These are phyloP conservation scores for Monarcha castaneiventris DNA, from an alignment of 2,113 vertebrate species.

Conservation along the genomic window DNA sequence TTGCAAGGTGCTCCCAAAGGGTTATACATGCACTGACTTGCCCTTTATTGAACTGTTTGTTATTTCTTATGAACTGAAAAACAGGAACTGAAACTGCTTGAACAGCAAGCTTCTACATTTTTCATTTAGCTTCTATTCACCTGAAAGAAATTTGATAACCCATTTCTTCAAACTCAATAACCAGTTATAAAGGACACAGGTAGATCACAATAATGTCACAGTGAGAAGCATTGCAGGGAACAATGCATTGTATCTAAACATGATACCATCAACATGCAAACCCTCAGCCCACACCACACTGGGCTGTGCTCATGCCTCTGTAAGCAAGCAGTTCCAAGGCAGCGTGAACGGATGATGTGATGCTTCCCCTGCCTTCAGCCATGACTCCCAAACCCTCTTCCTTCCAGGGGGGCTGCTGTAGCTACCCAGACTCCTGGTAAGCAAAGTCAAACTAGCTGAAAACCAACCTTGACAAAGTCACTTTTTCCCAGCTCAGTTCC, in stretches of 20 bases:
- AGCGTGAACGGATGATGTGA: accelerated
- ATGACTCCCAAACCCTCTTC: background rate
- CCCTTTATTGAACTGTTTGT: background rate
- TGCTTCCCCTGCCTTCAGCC: background rate
- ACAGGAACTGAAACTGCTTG: background rate
- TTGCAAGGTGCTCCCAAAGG: background rate
- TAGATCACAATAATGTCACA: background rate
- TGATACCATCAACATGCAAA: background rate
- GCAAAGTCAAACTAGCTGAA: background rate
- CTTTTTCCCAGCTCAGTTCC: background rate
- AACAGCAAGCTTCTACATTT: background rate
- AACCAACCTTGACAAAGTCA: background rate
- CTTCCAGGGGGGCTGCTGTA: background rate
- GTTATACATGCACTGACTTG: background rate
- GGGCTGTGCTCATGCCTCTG: background rate
- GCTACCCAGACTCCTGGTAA: background rate
- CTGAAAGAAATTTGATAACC: background rate
- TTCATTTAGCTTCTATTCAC: background rate
- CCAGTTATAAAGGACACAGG: background rate
- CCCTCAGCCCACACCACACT: background rate
- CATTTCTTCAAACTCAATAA: background rate
- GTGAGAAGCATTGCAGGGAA: background rate
- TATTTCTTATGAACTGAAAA: background rate
- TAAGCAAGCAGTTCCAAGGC: background rate
- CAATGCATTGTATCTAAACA: background rate